A percentile compares a stretch with the other conserved stretches of the same genome.
phyloP scores from a whole-genome alignment of 2,113 vertebrate genomes.

The Cottus gobio region DNA sequence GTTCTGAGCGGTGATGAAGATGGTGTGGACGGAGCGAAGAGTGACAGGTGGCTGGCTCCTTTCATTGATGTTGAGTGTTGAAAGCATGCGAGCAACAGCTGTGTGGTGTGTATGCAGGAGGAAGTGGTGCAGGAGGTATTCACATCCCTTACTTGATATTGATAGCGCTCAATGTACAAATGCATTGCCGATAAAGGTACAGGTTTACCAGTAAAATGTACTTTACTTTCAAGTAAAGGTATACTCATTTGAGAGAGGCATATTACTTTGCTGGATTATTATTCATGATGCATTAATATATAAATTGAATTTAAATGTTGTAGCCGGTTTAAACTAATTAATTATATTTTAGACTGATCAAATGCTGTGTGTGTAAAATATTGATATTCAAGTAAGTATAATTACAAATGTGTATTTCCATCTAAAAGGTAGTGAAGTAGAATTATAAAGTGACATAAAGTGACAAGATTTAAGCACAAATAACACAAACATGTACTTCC shows the following conservation, averaged over 20 bases:
- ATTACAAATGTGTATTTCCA: not conserved
- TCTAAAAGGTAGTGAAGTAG: not conserved
- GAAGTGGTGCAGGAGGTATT: not conserved
- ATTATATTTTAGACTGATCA: not conserved
- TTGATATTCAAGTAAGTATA: not conserved
- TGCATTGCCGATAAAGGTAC: not conserved
- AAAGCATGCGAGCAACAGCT: slow-evolving; percentile 57
- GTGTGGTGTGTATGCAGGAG: slow-evolving; percentile 34
- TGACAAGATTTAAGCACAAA: not conserved
- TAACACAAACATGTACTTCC: not conserved
- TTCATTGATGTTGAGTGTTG: slow-evolving; percentile 46
- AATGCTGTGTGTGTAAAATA: not conserved
- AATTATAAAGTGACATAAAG: not conserved
- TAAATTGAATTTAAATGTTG: not conserved
- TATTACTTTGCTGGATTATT: not conserved
- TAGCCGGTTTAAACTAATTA: not conserved
- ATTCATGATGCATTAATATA: slow-evolving; percentile 15
- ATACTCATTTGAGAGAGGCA: not conserved
- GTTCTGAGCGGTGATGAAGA: slow-evolving; percentile 35
- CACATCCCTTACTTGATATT: slow-evolving; percentile 1
- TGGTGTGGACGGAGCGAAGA: slow-evolving; percentile 36
- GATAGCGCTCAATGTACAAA: not conserved
- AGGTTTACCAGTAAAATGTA: not conserved
- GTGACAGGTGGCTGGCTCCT: slow-evolving; percentile 37
- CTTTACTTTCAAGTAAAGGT: not conserved